Evolutionary conservation across 2,888 invertebrate genomes (phyloP), one percentile per base, ranked within the genome.

Genomic region (Drosophila nigritarsus): DNA sequence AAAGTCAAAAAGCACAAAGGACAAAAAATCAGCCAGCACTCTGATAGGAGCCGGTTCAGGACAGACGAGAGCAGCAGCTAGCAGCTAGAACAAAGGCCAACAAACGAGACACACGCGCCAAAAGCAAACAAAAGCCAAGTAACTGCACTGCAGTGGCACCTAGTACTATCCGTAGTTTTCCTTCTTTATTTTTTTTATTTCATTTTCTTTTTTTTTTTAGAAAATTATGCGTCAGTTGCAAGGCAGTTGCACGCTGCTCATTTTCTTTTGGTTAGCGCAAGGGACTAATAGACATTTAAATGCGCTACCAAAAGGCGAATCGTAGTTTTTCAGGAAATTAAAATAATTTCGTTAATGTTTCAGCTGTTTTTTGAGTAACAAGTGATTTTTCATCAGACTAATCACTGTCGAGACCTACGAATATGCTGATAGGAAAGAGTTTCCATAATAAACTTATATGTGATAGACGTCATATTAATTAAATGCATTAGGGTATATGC

Each of bases 101-200:
- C 71, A 60, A 82, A 74, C 71, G 80, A 80, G 75, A 63, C 60
- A 75, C 75, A 82, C 72, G 76, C 79, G 51, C 76, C 76, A 65
- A 76, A 73, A 53, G 64, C 73, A 82, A 81, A 82, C 78, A 83
- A 75, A 78, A 69, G 62, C 48, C 53, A 71, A 71, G 62, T 42
- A 62, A 71, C 67, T 76, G 78, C 78, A 71, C 38, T 72, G 65
- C 62, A 80, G 67, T 74, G 30, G 32, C 38, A 55, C 40, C 53
- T 48, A 6, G 11, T 50, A 38, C 7, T 8, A 13, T 29, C 27
- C 38, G 38, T 38, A n/a, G 13, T 29, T 38, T 13, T 38, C 36
- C 27, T 65, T n/a, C n/a, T n/a, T n/a, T n/a, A n/a, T n/a, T 6
- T 15, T 9, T n/a, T 24, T 38, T 18, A 20, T 42, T 32, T 32